Conservation (phyloP, 2,888 invertebrate genomes). For the Volucella zonaria region DNA sequence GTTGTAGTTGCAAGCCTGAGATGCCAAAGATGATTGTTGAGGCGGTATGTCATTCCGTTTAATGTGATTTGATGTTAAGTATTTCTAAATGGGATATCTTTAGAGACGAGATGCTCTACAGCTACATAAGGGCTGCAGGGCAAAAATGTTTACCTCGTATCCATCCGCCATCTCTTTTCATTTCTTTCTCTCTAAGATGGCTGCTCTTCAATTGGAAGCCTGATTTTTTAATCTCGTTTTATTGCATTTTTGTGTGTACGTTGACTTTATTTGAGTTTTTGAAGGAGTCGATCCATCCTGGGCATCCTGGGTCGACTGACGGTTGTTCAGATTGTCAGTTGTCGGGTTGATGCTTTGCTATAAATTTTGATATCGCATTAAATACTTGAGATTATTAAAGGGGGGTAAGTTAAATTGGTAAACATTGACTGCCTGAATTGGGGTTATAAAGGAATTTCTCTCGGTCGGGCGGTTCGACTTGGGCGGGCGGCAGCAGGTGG, state of each 20-base stretch:
- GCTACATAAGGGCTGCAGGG: background rate
- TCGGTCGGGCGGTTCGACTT: too few species aligned
- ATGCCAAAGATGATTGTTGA: slow-evolving; percentile 59
- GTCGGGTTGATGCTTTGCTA: background rate
- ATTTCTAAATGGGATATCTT: slow-evolving; percentile 69
- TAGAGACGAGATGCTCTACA: slow-evolving; percentile 28
- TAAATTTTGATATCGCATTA: slow-evolving; percentile 17
- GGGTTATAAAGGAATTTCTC: too few species aligned
- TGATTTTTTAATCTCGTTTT: slow-evolving; percentile 66
- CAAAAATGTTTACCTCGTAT: slow-evolving; percentile 29
- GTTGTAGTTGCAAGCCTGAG: background rate
- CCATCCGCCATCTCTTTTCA: too few species aligned
- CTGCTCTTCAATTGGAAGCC: slow-evolving; percentile 45
- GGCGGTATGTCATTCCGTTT: slow-evolving; percentile 65
- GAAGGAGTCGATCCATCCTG: background rate
- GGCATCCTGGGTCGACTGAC: background rate
- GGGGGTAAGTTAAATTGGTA: background rate
- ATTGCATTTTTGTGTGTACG: slow-evolving; percentile 59
- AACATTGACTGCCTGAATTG: too few species aligned
- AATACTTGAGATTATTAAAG: slow-evolving; percentile 2
- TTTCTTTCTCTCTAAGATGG: background rate
- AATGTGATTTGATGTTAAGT: slow-evolving; percentile 73
- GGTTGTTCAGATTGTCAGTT: background rate
- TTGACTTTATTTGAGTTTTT: slow-evolving; percentile 33
- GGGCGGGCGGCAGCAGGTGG: too few species aligned